phyloP scores from a whole-genome alignment of 2,797 vertebrate species.

The Florisuga fusca region DNA sequence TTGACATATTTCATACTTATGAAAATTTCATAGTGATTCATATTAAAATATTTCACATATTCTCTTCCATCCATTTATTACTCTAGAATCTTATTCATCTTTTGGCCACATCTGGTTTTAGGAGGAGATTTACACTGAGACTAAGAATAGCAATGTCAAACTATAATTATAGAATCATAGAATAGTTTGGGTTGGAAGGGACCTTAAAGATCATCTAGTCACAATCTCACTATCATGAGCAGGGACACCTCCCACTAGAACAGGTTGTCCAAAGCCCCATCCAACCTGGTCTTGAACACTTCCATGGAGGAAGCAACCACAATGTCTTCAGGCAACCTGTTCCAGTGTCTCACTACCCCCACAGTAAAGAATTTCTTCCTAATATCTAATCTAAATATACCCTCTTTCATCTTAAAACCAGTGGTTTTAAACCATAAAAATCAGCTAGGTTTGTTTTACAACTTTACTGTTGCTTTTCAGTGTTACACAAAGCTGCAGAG shows the following conservation, averaged over 20 bases:
- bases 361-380: no score
- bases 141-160: background rate
- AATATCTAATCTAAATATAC: no score
- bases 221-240: no score
- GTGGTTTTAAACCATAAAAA: background rate
- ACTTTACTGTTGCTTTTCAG: background rate
- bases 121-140: background rate
- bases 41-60: background rate
- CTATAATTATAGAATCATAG: background rate
- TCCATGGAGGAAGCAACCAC: no score
- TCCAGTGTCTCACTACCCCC: no score
- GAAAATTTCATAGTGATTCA: background rate
- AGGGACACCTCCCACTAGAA: no score
- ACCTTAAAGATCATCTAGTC: no score
- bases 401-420: no score
- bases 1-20: background rate
- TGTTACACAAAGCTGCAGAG: background rate
- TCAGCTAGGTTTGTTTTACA: background rate
- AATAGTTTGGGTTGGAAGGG: no score
- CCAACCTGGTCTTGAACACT: no score
- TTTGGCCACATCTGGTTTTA: background rate
- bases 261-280: no score
- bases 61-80: background rate
- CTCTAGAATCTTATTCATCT: background rate
- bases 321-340: no score